These are phyloP conservation scores for Hylaea fasciaria DNA, from an alignment of 2,888 invertebrate genomes.

Conservation along the genomic window DNA sequence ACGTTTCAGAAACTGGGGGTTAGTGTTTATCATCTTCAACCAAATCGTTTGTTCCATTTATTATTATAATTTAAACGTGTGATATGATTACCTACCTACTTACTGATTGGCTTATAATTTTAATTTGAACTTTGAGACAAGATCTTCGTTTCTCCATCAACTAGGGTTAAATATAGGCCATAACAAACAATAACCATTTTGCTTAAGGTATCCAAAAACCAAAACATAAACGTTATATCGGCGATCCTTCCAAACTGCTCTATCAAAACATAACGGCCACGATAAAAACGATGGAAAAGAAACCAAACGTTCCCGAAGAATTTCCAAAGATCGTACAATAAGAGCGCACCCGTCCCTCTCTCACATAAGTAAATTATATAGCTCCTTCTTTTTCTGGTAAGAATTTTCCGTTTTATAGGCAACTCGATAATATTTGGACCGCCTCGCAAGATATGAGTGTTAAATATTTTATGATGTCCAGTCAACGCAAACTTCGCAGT, in stretches of 20 bases:
- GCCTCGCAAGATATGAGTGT: conserved; percentile 76
- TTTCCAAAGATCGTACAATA: conserved; percentile 81
- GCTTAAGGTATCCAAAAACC: conserved; percentile 67
- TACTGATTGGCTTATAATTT: too few relatives aligned
- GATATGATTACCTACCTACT: too few relatives aligned
- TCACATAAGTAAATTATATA: conserved; percentile 58
- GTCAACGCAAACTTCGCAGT: conserved; percentile 61
- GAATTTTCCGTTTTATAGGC: conserved; percentile 78
- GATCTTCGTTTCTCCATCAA: too few relatives aligned
- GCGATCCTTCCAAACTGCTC: conserved; percentile 78
- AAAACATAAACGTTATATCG: conserved; percentile 83
- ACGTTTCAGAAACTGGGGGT: too few relatives aligned
- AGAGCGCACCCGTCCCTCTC: conserved; percentile 67
- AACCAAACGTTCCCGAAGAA: conserved; percentile 80
- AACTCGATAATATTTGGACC: conserved; percentile 82
- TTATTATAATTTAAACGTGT: too few relatives aligned
- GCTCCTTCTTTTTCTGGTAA: conserved; percentile 65
- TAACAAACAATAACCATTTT: conserved; percentile 56
- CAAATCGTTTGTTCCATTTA: too few relatives aligned
- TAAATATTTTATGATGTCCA: conserved; percentile 83
- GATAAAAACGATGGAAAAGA: conserved; percentile 84
- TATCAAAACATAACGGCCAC: conserved; percentile 84
- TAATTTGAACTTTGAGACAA: too few relatives aligned
- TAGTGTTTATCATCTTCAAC: too few relatives aligned
- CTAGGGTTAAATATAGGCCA: conserved; percentile 50